Evolutionary conservation across 2,888 invertebrate genomes (phyloP).

Genomic region (Spilosoma lubricipeda): DNA sequence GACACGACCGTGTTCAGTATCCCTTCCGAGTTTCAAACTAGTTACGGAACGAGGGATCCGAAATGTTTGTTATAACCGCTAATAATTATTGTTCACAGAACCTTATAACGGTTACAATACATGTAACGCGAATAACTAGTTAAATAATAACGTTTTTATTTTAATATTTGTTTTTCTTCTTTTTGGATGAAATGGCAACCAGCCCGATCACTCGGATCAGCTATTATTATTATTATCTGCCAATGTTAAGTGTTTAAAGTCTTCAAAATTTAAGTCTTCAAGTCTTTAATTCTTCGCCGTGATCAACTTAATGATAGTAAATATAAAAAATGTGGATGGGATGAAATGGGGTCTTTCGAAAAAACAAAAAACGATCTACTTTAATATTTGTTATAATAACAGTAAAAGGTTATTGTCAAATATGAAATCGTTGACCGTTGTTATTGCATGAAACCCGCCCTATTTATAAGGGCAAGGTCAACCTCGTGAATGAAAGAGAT

Average conservation of each 20-base stretch:
- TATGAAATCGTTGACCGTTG: conserved; percentile 1
- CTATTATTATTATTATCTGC: no score
- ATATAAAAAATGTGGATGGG: no score
- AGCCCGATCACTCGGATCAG: no score
- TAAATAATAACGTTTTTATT: neutral
- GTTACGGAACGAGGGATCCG: conserved; percentile 30
- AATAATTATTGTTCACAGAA: conserved; percentile 25
- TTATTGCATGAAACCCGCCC: conserved; percentile 2
- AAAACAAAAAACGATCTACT: no score
- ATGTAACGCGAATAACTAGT: neutral
- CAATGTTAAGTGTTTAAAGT: no score
- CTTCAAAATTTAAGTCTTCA: no score
- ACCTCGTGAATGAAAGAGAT: conserved; percentile 5
- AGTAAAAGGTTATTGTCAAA: conserved; percentile 18
- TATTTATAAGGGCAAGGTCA: conserved; percentile 10
- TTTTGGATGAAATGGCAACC: no score
- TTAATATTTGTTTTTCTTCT: no score
- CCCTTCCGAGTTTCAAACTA: conserved; percentile 35
- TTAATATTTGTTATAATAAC: neutral
- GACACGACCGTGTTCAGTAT: conserved; percentile 25
- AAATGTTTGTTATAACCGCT: conserved; percentile 33
- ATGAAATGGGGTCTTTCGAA: no score
- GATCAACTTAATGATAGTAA: no score
- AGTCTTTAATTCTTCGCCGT: no score
- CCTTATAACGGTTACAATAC: conserved; percentile 22